A percentile compares a stretch with the other conserved stretches of the same genome.
These are phyloP conservation scores for Myxocyprinus asiaticus DNA, from an alignment of 2,113 vertebrate species.

Conservation along the genomic window DNA sequence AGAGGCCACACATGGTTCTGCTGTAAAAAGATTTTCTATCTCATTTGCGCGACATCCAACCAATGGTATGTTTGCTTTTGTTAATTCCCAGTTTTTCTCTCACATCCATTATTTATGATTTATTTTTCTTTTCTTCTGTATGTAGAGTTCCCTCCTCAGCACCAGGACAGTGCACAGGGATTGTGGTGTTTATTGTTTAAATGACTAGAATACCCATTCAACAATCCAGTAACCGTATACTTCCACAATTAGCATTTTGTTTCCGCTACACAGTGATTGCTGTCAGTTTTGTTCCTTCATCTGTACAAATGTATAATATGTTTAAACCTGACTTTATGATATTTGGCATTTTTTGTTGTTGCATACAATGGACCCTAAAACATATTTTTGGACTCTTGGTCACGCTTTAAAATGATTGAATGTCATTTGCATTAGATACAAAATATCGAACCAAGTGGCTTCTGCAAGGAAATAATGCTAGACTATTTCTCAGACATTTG, in stretches of 20 bases:
- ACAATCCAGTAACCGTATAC: constrained; percentile 36
- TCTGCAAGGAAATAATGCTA: no score
- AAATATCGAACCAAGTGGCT: no score
- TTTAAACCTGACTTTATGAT: not conserved
- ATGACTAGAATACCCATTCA: constrained; percentile 41
- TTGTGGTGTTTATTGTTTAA: constrained; percentile 24
- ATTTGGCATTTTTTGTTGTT: not conserved
- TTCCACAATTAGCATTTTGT: not conserved
- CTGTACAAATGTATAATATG: not conserved
- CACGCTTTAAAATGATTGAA: no score
- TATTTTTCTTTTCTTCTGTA: constrained; percentile 68
- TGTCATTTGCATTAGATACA: no score
- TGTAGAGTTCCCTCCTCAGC: constrained; percentile 68
- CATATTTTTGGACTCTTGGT: no score
- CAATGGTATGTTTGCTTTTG: constrained; percentile 95
- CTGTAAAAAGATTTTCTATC: constrained; percentile 97
- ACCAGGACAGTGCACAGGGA: constrained; percentile 21
- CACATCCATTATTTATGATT: constrained; percentile 71
- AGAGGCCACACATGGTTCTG: constrained; percentile 92
- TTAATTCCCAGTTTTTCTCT: constrained; percentile 74
- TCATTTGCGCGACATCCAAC: constrained; percentile 97
- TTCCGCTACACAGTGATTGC: not conserved
- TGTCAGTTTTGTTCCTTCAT: not conserved
- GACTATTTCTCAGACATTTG: no score
- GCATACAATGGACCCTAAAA: no score